Evolutionary conservation across 2,888 invertebrate species (phyloP), one percentile per base, ranked within the genome.

Genomic region (Dynastes hyllus): DNA sequence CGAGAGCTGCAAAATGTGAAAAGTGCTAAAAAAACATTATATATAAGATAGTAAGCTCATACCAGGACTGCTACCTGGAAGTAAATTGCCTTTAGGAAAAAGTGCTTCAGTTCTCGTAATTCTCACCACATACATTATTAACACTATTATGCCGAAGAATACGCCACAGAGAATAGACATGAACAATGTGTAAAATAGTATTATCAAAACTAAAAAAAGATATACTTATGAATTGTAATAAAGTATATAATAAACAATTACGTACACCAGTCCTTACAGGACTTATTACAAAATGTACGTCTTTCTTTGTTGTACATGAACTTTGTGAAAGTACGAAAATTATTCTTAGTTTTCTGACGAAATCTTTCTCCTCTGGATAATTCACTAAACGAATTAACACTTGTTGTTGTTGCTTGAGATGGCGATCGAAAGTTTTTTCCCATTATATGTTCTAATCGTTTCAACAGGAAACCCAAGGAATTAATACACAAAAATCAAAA

Each of bases 231-330:
- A 16, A n/a, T 58, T 58, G 8, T 58, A 2, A 16, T 22, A 58
- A 6, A 58, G 8, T 58, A 51, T 37, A 16, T 11, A 40, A n/a
- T 66, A 50, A 67, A n/a, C 11, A 66, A 3, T 11, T 27, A 58
- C 77, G 89, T 83, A 92, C 92, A 91, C 92, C 92, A 92, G 86
- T 90, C 90, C 86, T 88, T 86, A 79, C 89, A 87, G 55, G 91
- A 90, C 83, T 91, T 88, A 81, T 91, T 91, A 79, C 91, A 86
- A 82, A 91, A 83, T 76, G 87, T 87, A 78, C 90, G 89, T 0
- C 89, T 89, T 37, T 90, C 88, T 75, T 89, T 89, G 84, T 91
- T 88, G 84, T 90, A 91, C 51, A 91, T 81, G 82, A 87, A 88
- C 77, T 85, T 84, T 32, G 82, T 82, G 80, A 87, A 85, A 79